Base-by-base conservation (phyloP, 2,888 invertebrate species). In the Pristionchus fissidentatus region DNA sequence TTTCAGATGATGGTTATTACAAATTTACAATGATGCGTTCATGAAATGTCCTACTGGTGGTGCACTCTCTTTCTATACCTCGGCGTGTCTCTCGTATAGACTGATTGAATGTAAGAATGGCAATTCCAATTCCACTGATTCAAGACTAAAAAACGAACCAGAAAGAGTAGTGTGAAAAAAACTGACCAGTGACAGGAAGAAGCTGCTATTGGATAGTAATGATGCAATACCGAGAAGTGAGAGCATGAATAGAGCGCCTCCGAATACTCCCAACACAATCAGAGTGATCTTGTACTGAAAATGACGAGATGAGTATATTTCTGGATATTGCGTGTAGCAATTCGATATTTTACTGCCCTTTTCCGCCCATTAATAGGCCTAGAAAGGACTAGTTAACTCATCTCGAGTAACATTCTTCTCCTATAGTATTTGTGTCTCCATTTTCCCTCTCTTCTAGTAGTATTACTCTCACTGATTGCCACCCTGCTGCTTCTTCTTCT, bases 281-380 rank as follows among this genome's bases (percentile, higher is more conserved):
- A 83, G 49, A n/a, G 70, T 83, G 22, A 83, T 73, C 26, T 38
- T 52, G 55, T 73, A 83, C 83, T 83, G 73, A 22, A 83, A 83
- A 35, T 22, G 49, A 62, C 10, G 3, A 43, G 32, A 62, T 15
- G 7, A 35, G n/a, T n/a, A n/a, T n/a, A n/a, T n/a, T n/a, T n/a
- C n/a, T n/a, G n/a, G n/a, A n/a, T n/a, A n/a, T n/a, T n/a, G n/a
- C n/a, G n/a, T n/a, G n/a, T n/a, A n/a, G n/a, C n/a, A n/a, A n/a
- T n/a, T n/a, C n/a, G n/a, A n/a, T n/a, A n/a, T n/a, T n/a, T n/a
- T n/a, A n/a, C n/a, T n/a, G n/a, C n/a, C n/a, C n/a, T n/a, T n/a
- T n/a, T n/a, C n/a, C n/a, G n/a, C n/a, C n/a, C n/a, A n/a, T n/a
- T n/a, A n/a, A n/a, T n/a, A n/a, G n/a, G n/a, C n/a, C n/a, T n/a